phyloP scores from a whole-genome alignment of 2,113 vertebrate genomes.

The Bubo blakistoni region DNA sequence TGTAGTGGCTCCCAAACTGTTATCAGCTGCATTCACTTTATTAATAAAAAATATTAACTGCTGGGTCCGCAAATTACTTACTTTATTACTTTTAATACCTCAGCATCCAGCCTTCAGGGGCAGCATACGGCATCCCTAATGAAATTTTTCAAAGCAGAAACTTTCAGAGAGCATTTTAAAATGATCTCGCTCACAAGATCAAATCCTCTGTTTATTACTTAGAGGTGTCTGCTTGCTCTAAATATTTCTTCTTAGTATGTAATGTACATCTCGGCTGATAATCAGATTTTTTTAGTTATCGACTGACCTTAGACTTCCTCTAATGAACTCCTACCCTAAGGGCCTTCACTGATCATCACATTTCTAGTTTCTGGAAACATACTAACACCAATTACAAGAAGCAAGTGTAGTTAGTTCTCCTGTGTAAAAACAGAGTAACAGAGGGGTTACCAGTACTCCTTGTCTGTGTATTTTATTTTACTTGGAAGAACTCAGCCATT shows the following conservation, averaged over 20 bases:
- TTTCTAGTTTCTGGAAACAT: background rate
- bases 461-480: background rate
- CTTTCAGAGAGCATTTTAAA: background rate
- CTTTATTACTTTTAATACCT: background rate
- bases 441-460: background rate
- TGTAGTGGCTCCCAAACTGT: background rate
- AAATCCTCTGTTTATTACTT: background rate
- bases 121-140: background rate
- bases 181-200: background rate
- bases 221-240: background rate
- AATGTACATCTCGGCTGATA: background rate
- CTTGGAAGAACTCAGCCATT: background rate
- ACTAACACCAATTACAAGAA: background rate
- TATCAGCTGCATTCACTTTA: background rate
- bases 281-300: background rate
- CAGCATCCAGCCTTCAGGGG: background rate
- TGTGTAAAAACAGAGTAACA: background rate
- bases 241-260: background rate
- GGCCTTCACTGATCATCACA: background rate
- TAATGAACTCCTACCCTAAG: background rate
- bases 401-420: background rate
- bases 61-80: background rate
- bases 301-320: background rate
- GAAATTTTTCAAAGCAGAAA: background rate
- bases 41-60: background rate